phyloP scores from a whole-genome alignment of 2,797 vertebrate species.

The Streptopelia turtur region DNA sequence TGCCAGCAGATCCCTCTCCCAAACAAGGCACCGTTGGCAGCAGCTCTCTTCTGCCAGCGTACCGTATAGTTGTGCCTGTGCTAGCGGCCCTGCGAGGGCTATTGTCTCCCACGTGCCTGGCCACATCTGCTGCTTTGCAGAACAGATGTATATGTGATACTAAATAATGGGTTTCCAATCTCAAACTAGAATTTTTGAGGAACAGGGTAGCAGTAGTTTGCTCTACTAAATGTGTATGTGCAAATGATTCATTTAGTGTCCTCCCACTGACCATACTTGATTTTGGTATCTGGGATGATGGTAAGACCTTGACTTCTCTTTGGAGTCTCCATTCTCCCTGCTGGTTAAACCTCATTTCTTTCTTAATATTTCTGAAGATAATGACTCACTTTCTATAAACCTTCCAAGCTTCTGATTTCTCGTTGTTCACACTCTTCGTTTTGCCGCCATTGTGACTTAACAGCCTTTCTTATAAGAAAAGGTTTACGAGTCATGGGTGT shows the following conservation, averaged over 20 bases:
- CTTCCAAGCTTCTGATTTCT: background rate
- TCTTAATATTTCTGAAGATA: background rate
- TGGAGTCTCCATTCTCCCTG: background rate
- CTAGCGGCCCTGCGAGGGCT: background rate
- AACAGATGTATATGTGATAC: background rate
- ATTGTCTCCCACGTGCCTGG: background rate
- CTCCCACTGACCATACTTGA: background rate
- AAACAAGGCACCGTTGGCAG: background rate
- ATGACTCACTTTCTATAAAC: background rate
- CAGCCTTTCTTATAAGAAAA: background rate
- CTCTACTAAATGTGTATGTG: background rate
- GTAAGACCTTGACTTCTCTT: background rate
- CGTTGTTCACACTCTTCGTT: background rate
- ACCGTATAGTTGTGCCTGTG: background rate
- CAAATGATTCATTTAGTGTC: background rate
- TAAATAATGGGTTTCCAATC: background rate
- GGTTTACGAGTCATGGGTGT: background rate
- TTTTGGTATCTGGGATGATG: background rate
- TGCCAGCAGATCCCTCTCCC: background rate
- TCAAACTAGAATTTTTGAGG: background rate
- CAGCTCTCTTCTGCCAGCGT: background rate
- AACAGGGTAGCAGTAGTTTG: background rate
- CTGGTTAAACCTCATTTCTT: background rate
- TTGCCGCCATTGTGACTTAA: background rate
- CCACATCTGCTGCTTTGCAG: background rate